Base-by-base conservation (phyloP, 2,888 invertebrate species). In the Hedya salicella region DNA sequence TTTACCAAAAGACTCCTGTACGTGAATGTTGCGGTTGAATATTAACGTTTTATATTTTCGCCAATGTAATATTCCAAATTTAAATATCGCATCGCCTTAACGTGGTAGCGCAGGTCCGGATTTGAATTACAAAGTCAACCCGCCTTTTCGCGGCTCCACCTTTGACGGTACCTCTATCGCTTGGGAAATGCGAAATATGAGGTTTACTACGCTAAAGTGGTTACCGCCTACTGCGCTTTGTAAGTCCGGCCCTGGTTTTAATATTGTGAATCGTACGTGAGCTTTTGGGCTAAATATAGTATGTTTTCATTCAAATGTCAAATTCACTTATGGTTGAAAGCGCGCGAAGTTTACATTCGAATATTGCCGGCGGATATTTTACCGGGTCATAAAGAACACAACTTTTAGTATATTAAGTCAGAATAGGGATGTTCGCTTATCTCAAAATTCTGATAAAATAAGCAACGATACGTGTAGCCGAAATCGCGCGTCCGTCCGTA, bases 51-150 rank as follows among this genome's bases (percentile, higher is more conserved):
- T 81, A 82, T 79, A 82, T 80, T 80, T 82, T 82, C 80, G 78
- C 77, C 77, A 80, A 86, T 87, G 83, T 88, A 83, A 87, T 87
- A 88, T 86, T 80, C 81, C 75, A 75, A 78, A 88, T 88, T 88
- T 88, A 88, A 89, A 89, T 89, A 87, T 85, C 77, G 76, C 79
- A 78, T 81, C 80, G 78, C 83, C 78, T 85, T 85, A 86, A 83
- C 81, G 79, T 79, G 70, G 76, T 73, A 71, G 75, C 73, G 70
- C 64, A 50, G 52, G 62, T 50, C 56, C 73, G 82, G 79, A 90
- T 90, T 90, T 89, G 89, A 89, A 89, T 90, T 88, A 87, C 89
- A 90, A 90, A 90, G 86, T 87, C 81, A 74, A 77, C 83, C 75
- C 75, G 79, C 80, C 84, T 85, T 85, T 85, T 82, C 81, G 70